Base-by-base conservation (phyloP, 2,888 invertebrate species). In the Latrodectus hesperus region DNA sequence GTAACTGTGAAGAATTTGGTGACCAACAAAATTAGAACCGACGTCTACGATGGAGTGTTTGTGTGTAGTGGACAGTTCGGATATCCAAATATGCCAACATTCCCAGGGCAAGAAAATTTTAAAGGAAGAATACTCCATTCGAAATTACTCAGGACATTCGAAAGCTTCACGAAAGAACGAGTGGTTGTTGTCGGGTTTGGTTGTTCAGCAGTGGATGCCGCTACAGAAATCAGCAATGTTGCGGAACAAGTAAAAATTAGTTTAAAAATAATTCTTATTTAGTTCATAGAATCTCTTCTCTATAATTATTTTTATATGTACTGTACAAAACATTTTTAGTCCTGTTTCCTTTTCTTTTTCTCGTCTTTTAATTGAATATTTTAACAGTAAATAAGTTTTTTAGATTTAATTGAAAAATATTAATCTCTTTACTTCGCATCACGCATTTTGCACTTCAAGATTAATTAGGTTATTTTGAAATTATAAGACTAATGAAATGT, bases 151-250 rank as follows among this genome's bases (percentile, higher is more conserved):
- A 89, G 90, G 12, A 89, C 89, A 60, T 84, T 89, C 9, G 76
- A 82, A n/a, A 85, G 80, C 26, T 90, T 90, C 84, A 89, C 83
- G 38, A 91, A 91, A 67, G 91, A 92, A 89, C 90, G 91, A 73
- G 92, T 93, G 9, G 91, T 93, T 38, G 91, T 93, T 1, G 90
- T 93, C 53, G 93, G 93, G 5, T 92, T 93, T 78, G 93, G 93
- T 2, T 93, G 93, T 89, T 93, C 93, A 1, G 93, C 91, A 8
- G 91, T 91, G 0, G 92, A 92, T 90, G 90, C 91, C 3, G 92
- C 92, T 22, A 92, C 92, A 11, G 92, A 92, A 78, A 90, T 92
- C 49, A 91, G 92, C 79, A 89, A 91, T 53, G 88, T 91, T 55
- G 89, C 91, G 14, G 90, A 91, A 74, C 90, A 92, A 91, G 81